phyloP scores from a whole-genome alignment of 1,140 invertebrate species.

The Pteromalus puparum region DNA sequence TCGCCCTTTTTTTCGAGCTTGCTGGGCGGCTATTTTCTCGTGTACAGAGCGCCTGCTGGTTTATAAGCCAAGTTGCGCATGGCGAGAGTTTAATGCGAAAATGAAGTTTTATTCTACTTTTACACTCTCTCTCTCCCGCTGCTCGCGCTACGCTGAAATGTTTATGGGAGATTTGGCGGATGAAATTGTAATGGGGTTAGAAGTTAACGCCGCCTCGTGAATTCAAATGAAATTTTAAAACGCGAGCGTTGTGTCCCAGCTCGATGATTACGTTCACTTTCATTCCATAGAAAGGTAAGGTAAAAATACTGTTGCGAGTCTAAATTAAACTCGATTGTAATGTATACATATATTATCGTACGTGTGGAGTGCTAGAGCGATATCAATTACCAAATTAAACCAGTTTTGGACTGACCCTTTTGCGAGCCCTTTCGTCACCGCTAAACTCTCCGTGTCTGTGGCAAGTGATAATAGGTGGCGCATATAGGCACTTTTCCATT shows the following conservation, averaged over 20 bases:
- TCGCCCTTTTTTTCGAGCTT: conserved; percentile 36
- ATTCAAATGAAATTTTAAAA: not conserved
- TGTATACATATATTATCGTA: too few species aligned
- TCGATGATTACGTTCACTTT: not conserved
- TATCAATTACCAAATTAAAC: too few species aligned
- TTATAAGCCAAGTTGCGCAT: not conserved
- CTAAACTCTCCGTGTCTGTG: too few species aligned
- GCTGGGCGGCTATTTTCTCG: not conserved
- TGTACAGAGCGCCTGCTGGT: not conserved
- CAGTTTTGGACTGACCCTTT: too few species aligned
- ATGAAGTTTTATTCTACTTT: conserved; percentile 24
- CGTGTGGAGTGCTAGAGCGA: too few species aligned
- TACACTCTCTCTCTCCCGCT: not conserved
- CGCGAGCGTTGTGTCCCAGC: too few species aligned
- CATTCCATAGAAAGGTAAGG: too few species aligned
- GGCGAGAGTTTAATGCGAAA: conserved; percentile 22
- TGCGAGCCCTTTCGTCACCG: too few species aligned
- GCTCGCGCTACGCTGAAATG: not conserved
- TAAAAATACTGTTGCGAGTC: too few species aligned
- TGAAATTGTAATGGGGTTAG: not conserved
- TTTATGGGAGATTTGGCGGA: conserved; percentile 1
- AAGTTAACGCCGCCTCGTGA: not conserved
- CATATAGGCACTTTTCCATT: too few species aligned
- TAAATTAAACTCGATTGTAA: too few species aligned
- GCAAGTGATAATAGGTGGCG: too few species aligned